phyloP scores from a whole-genome alignment of 2,888 invertebrate genomes.

The Pyralis farinalis region DNA sequence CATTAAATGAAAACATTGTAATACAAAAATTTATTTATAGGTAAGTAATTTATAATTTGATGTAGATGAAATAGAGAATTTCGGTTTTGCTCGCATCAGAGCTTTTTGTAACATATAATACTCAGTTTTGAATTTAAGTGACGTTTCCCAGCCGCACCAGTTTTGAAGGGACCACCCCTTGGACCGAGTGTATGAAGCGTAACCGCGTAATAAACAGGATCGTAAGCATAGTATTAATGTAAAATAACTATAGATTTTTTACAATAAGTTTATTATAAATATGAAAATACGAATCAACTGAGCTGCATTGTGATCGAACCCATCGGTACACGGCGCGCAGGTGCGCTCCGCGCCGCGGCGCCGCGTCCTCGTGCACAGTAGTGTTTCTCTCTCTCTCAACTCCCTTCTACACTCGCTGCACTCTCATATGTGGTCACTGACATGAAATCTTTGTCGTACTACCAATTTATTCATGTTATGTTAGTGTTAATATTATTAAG shows the following conservation, averaged over 20 bases:
- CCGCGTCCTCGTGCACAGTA: constrained; percentile 37
- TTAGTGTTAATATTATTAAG: constrained; percentile 27
- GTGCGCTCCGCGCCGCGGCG: constrained; percentile 22
- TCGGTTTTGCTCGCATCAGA: constrained; percentile 4
- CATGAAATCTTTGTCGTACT: constrained; percentile 10
- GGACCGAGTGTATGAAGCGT: constrained; percentile 29
- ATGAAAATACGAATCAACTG: constrained; percentile 68
- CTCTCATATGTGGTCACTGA: constrained; percentile 37
- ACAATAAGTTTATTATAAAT: constrained; percentile 71
- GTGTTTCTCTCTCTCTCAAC: constrained; percentile 44
- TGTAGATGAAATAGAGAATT: constrained; percentile 2
- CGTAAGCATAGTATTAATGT: constrained; percentile 61
- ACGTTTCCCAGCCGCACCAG: constrained; percentile 16
- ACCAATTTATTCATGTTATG: constrained; percentile 16
- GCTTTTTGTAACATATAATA: constrained; percentile 10
- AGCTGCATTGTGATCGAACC: constrained; percentile 77
- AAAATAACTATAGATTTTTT: constrained; percentile 64
- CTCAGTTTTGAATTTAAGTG: constrained; percentile 11
- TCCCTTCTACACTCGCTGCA: constrained; percentile 46
- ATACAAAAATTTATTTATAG: constrained; percentile 5
- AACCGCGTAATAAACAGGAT: constrained; percentile 31
- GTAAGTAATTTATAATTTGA: constrained; percentile 2
- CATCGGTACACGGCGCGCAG: constrained; percentile 32
- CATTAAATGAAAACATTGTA: constrained; percentile 6
- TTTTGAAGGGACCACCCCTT: constrained; percentile 27